Conservation (phyloP, 1,140 invertebrate genomes). For the Cotesia chilonis region DNA sequence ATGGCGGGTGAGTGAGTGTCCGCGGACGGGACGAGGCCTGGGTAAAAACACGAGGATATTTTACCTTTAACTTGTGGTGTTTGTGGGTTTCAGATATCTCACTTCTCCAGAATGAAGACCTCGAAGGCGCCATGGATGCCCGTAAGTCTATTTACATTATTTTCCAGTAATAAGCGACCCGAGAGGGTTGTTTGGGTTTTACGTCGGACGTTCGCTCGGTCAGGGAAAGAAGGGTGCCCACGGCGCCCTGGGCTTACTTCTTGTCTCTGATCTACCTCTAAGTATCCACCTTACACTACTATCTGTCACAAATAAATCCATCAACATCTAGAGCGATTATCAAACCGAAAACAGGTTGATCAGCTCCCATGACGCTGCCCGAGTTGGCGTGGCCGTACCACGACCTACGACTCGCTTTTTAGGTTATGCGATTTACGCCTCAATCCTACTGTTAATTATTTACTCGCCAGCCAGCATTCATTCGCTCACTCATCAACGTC, state of each 20-base stretch:
- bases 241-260: slow-evolving; percentile 1
- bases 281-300: neutral
- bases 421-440: slow-evolving; percentile 27
- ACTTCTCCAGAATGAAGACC: slow-evolving; percentile 56
- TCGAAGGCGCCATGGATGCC: slow-evolving; percentile 50
- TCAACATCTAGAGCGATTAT: neutral
- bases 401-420: slow-evolving; percentile 35
- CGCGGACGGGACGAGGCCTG: slow-evolving; percentile 55
- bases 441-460: slow-evolving; percentile 1
- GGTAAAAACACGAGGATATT: slow-evolving; percentile 57
- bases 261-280: slow-evolving; percentile 1
- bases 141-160: slow-evolving; percentile 51
- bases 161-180: slow-evolving; percentile 29
- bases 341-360: neutral
- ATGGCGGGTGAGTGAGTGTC: slow-evolving; percentile 67
- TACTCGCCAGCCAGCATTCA: neutral
- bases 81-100: slow-evolving; percentile 65
- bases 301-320: no score
- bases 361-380: neutral
- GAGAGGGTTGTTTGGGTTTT: slow-evolving; percentile 25
- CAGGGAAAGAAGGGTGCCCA: neutral
- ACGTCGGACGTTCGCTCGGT: no score
- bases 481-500: neutral
- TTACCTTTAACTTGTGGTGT: slow-evolving; percentile 58
- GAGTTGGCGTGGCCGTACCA: slow-evolving; percentile 20